Base-by-base conservation (phyloP, 2,888 invertebrate genomes). In the Glyphotaelius pellucidus region DNA sequence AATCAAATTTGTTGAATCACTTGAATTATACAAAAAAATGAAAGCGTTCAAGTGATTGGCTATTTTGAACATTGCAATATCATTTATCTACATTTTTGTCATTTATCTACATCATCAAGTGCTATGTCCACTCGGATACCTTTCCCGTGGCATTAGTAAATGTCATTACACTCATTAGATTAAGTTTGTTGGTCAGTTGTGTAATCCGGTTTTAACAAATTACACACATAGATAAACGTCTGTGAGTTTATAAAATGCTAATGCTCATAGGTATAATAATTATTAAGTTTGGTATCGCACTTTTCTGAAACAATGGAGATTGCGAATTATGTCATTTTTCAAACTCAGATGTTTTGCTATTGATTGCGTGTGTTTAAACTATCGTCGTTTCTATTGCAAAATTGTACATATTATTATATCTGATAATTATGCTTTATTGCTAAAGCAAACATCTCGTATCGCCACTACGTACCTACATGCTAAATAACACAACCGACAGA, bases 81-180 rank as follows among this genome's bases (percentile, higher is more conserved):
- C 30, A 1, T 15, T 35, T 47, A 47, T 42, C 35, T n/a, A 30
- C 15, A 47, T 15, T 38, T 42, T 86, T 86, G n/a, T 47, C 86
- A 47, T 47, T 31, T 47, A 47, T 86, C n/a, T n/a, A n/a, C n/a
- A n/a, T n/a, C n/a, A n/a, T n/a, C n/a, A n/a, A 86, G 30, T 31
- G 30, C 12, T 35, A 35, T 83, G 83, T 83, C 83, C 86, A 86
- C 86, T 86, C 47, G 5, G 30, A 86, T 86, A 30, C 31, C 47
- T 86, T 86, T 86, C 86, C 47, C 86, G 14, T 31, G 47, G 42
- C 86, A 47, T 86, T 86, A 86, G 67, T 67, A 67, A 67, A 86
- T 38, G 86, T 42, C 86, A n/a, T n/a, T 86, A 15, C 38, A 25
- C 47, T 30, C 30, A 86, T n/a, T 47, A 86, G 42, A 86, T 86